Evolutionary conservation across 2,888 invertebrate species (phyloP), one percentile per base, ranked within the genome.

Genomic region (Tachina grossa): DNA sequence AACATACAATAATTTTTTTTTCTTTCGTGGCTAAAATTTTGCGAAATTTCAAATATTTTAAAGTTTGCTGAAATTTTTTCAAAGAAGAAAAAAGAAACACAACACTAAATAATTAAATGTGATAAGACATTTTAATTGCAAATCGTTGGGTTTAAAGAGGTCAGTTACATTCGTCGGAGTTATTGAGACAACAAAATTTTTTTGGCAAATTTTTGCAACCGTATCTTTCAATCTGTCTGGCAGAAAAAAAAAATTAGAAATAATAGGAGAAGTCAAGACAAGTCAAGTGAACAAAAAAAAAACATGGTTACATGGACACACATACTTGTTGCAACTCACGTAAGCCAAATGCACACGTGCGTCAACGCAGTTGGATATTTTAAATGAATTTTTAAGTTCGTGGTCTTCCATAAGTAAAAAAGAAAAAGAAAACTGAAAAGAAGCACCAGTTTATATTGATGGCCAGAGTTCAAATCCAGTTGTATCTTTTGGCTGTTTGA

Each of bases 71-170:
- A 19, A 41, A 41, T 49, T 31, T 31, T 31, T 31, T 31, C 5
- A 31, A 6, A 31, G 51, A 51, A 61, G 39, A 43, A 49, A 71
- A 9, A 69, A 74, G 63, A 82, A 71, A 82, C 16, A 57, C 41
- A 31, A 43, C 47, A 53, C 53, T 39, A 72, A 76, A 85, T 78
- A 85, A 82, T 78, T 85, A 78, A 85, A 78, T 74, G 78, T 59
- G 85, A 85, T 85, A 85, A 82, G 85, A 43, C 74, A 63, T 78
- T 85, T 85, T 85, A 78, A 82, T 82, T 82, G 85, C 74, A 77
- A 77, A 82, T 77, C 74, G 82, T 74, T 84, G 76, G 81, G 82
- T 81, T 84, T 66, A 81, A 74, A 82, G 82, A 77, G 85, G 82
- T 85, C 82, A 83, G 66, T 77, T 77, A 45, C 66, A 77, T 74